A percentile compares a stretch with the other conserved stretches of the same genome.
Evolutionary conservation across 2,113 vertebrate genomes (phyloP).

Genomic region (Carlito syrichta): DNA sequence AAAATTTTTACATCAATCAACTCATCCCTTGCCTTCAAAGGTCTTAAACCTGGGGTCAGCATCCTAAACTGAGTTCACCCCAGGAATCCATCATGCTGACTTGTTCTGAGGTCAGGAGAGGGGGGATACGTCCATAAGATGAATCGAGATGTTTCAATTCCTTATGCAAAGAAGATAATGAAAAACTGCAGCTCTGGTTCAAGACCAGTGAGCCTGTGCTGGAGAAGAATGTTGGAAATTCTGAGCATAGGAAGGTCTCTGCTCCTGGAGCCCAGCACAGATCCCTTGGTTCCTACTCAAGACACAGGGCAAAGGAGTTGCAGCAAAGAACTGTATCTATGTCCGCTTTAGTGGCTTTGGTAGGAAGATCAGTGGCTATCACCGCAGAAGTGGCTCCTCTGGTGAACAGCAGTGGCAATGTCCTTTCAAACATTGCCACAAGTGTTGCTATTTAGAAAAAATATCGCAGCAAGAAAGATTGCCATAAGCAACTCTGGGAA

Average conservation of each 20-base stretch:
- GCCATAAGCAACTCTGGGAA: neutral
- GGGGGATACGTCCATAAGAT: neutral
- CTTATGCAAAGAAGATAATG: neutral
- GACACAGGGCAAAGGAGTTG: neutral
- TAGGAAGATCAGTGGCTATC: neutral
- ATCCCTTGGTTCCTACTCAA: too few relatives aligned
- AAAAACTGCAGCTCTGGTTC: neutral
- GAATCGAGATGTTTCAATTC: neutral
- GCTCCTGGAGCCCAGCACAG: neutral
- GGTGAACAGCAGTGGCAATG: too few relatives aligned
- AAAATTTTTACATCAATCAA: neutral
- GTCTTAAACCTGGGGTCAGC: neutral
- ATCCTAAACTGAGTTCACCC: neutral
- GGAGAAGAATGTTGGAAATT: neutral
- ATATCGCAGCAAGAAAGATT: neutral
- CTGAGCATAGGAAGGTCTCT: neutral
- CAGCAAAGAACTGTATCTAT: fast-evolving
- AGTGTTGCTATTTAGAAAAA: neutral
- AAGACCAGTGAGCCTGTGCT: neutral
- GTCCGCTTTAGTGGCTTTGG: too few relatives aligned
- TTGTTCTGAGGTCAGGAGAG: neutral
- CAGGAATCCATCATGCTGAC: neutral
- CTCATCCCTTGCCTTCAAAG: neutral
- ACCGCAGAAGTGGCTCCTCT: neutral
- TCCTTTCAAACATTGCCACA: neutral